Evolutionary conservation across 1,140 invertebrate species (phyloP).

Genomic region (Andrena cerasifolii): DNA sequence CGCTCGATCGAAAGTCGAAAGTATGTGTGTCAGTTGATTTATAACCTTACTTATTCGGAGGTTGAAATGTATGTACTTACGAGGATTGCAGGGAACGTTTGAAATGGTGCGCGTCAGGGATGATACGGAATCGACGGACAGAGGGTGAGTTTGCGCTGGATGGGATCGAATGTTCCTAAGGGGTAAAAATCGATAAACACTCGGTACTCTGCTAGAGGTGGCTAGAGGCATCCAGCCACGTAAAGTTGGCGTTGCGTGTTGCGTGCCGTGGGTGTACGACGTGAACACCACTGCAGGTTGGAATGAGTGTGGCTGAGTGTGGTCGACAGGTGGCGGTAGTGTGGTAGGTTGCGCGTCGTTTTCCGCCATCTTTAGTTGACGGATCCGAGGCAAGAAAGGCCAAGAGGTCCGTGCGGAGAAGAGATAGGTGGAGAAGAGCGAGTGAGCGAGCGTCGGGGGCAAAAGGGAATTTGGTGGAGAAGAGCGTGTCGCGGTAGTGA

Average conservation of each 20-base stretch:
- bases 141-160: background rate
- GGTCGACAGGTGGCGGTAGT: constrained; percentile 56
- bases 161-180: constrained; percentile 25
- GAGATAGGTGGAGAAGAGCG: constrained; percentile 41
- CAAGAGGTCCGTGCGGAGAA: constrained; percentile 44
- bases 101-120: too few species aligned
- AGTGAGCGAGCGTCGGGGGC: constrained; percentile 12
- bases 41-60: background rate
- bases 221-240: background rate
- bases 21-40: background rate
- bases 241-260: background rate
- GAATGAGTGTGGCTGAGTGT: constrained; percentile 25
- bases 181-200: constrained; percentile 47
- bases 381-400: constrained; percentile 46
- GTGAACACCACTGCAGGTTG: constrained; percentile 26
- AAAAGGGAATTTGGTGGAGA: constrained; percentile 52
- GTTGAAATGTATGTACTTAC: background rate
- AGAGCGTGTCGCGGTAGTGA: constrained; percentile 52
- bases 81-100: background rate
- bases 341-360: constrained; percentile 60
- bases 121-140: background rate
- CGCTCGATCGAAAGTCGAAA: background rate
- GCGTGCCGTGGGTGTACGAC: background rate
- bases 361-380: constrained; percentile 72
- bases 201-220: too few species aligned